Conservation (phyloP, 2,113 vertebrate genomes). For the Dinomys branickii region DNA sequence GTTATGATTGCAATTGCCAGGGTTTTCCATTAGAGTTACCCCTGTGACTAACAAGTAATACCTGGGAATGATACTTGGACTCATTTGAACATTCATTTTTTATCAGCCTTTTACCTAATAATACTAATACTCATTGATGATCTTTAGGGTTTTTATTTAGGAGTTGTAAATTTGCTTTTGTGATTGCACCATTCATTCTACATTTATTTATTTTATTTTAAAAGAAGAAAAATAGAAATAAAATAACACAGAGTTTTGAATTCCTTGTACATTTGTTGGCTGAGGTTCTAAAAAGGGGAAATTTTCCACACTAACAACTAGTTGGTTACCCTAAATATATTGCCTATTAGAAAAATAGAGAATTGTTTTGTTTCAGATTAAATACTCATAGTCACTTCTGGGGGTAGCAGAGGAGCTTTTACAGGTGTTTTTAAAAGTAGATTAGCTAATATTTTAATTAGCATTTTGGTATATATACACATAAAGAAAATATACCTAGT, state of each 20-base stretch:
- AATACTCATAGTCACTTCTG: neutral
- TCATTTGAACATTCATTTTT: neutral
- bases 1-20: neutral
- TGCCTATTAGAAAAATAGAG: slow-evolving; percentile 43
- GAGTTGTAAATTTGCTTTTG: neutral
- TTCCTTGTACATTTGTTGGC: neutral
- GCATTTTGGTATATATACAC: neutral
- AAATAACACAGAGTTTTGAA: neutral
- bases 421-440: neutral
- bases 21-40: neutral
- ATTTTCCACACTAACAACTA: neutral
- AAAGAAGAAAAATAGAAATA: neutral
- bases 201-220: slow-evolving; percentile 9
- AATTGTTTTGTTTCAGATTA: slow-evolving; percentile 2
- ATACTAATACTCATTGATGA: neutral
- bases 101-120: neutral
- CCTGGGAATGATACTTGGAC: neutral
- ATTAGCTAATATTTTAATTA: neutral
- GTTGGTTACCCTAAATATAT: neutral
- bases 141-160: neutral
- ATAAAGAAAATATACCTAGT: slow-evolving; percentile 22
- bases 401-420: neutral
- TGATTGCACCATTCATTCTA: neutral
- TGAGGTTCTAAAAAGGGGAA: neutral
- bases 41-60: neutral